phyloP scores from a whole-genome alignment of 2,888 invertebrate species.

The Mythimna pallens region DNA sequence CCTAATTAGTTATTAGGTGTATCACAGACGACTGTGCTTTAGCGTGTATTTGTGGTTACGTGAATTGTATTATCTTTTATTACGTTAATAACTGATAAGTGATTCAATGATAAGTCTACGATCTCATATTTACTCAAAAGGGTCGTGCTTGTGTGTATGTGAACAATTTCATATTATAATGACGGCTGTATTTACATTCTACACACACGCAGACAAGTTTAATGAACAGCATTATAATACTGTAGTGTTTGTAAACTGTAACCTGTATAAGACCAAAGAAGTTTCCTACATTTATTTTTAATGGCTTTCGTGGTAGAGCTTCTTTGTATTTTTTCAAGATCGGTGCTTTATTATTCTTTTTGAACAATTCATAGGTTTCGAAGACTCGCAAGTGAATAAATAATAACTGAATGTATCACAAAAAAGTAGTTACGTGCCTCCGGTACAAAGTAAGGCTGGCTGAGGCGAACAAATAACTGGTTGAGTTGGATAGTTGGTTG shows the following conservation, averaged over 20 bases:
- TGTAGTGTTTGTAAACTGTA: constrained; percentile 62
- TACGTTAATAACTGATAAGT: constrained; percentile 60
- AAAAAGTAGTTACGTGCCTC: constrained; percentile 66
- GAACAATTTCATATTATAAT: constrained; percentile 55
- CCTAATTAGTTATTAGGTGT: constrained; percentile 77
- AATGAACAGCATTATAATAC: constrained; percentile 56
- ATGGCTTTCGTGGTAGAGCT: constrained; percentile 32
- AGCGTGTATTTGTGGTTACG: constrained; percentile 47
- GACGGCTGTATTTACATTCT: constrained; percentile 58
- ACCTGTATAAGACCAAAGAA: constrained; percentile 54
- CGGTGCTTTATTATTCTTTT: constrained; percentile 57
- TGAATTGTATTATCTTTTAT: constrained; percentile 57
- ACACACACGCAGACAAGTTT: constrained; percentile 53
- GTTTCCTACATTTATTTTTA: constrained; percentile 54
- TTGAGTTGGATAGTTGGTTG: constrained; percentile 80
- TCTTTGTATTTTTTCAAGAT: constrained; percentile 49
- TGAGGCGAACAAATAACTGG: constrained; percentile 79
- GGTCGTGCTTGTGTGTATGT: constrained; percentile 52
- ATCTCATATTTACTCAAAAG: constrained; percentile 63
- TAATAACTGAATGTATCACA: constrained; percentile 62
- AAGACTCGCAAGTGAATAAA: constrained; percentile 59
- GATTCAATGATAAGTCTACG: constrained; percentile 64
- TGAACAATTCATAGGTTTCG: constrained; percentile 60
- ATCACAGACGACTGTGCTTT: constrained; percentile 50
- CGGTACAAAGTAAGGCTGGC: constrained; percentile 75